A percentile compares a stretch with the other conserved stretches of the same genome.
Conservation (phyloP, 2,113 vertebrate genomes). For the Polyodon spathula region DNA sequence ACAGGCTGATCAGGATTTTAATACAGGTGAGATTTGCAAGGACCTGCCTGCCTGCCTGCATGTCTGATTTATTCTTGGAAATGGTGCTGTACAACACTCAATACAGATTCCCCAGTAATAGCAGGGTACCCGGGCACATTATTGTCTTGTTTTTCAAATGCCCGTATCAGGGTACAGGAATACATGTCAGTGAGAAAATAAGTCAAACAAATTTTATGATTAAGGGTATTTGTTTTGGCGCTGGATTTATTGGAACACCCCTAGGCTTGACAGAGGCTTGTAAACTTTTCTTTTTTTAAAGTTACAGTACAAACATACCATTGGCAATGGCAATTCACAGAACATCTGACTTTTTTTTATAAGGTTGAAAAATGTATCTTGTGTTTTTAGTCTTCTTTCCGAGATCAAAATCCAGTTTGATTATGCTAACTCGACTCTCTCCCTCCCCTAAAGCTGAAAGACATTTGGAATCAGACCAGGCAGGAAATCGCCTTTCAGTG, state of each 20-base stretch:
- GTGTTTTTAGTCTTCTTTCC: too few relatives aligned
- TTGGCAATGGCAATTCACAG: too few relatives aligned
- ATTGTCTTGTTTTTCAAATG: neutral
- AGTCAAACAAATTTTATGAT: neutral
- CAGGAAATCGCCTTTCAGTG: constrained; percentile 45
- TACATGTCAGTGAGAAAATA: neutral
- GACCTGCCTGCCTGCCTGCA: constrained; percentile 44
- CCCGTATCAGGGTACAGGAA: neutral
- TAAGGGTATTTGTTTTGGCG: neutral
- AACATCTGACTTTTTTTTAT: too few relatives aligned
- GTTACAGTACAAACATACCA: neutral
- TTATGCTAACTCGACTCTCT: constrained; percentile 24
- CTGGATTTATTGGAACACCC: neutral
- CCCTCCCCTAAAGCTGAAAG: constrained; percentile 36
- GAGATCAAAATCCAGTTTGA: too few relatives aligned
- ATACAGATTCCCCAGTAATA: too few relatives aligned
- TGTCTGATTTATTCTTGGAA: constrained; percentile 42
- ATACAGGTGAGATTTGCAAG: constrained; percentile 49
- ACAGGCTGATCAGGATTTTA: constrained; percentile 26
- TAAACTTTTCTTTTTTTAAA: neutral
- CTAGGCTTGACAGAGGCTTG: neutral
- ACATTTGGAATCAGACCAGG: constrained; percentile 45
- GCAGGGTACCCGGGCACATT: too few relatives aligned
- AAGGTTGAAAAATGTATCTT: too few relatives aligned
- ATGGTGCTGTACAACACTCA: too few relatives aligned